phyloP scores from a whole-genome alignment of 2,888 invertebrate genomes.

The Synergus umbraculus region DNA sequence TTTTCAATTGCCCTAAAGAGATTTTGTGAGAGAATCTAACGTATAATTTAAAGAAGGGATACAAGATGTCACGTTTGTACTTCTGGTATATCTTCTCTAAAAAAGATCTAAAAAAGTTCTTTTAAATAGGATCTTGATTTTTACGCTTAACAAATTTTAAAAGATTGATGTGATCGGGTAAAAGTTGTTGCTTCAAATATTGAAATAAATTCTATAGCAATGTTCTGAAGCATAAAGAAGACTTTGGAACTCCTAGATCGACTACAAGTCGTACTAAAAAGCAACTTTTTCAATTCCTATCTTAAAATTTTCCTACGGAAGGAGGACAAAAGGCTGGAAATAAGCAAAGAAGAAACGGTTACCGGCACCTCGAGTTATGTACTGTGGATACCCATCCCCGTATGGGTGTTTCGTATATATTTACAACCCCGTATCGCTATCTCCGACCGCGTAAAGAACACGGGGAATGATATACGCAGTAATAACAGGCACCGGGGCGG shows the following conservation, averaged over 20 bases:
- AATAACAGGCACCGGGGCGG: conserved; percentile 70
- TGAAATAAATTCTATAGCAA: no score
- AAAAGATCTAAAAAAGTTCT: no score
- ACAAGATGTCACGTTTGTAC: no score
- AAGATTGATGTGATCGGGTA: no score
- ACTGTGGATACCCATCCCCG: conserved; percentile 20
- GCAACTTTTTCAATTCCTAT: not conserved
- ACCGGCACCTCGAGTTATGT: conserved; percentile 33
- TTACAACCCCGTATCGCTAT: conserved; percentile 64
- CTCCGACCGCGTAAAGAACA: conserved; percentile 65
- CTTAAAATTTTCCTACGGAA: not conserved
- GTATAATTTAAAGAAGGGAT: no score
- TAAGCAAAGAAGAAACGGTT: conserved; percentile 23
- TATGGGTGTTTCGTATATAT: conserved; percentile 54
- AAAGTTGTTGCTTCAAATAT: no score
- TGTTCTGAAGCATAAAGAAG: not conserved
- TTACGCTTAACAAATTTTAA: no score
- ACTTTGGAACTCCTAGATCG: not conserved
- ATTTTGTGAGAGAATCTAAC: no score
- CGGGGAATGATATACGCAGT: conserved; percentile 73
- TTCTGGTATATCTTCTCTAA: no score
- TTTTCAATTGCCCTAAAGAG: not conserved
- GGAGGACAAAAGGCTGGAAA: conserved; percentile 12
- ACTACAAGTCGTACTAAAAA: not conserved
- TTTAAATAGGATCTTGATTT: no score